Evolutionary conservation across 2,113 vertebrate genomes (phyloP).

Genomic region (Erinaceus europaeus): DNA sequence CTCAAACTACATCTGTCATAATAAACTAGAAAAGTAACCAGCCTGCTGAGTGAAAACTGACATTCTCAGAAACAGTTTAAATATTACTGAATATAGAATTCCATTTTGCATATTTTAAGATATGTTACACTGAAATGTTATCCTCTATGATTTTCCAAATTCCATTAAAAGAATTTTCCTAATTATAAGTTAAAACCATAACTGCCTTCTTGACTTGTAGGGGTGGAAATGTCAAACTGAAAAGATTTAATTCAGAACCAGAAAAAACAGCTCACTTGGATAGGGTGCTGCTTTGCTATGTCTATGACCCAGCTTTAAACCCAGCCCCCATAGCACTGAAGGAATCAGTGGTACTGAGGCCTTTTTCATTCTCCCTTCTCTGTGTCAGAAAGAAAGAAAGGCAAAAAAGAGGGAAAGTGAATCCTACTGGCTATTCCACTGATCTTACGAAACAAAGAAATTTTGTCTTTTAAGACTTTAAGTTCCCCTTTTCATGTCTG

Average conservation of each 20-base stretch:
- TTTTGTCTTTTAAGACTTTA: neutral
- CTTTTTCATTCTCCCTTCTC: too few species aligned
- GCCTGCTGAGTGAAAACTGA: constrained; percentile 77
- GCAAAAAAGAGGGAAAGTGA: too few species aligned
- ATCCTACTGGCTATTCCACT: neutral
- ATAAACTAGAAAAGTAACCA: constrained; percentile 78
- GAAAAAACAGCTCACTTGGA: too few species aligned
- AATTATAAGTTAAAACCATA: neutral
- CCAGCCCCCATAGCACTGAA: too few species aligned
- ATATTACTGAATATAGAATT: constrained; percentile 68
- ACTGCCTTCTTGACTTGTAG: neutral
- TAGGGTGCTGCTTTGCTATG: too few species aligned
- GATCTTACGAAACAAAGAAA: neutral
- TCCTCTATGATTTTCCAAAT: constrained; percentile 46
- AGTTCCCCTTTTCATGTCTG: neutral
- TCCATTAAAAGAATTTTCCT: neutral
- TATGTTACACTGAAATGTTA: constrained; percentile 46
- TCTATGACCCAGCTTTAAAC: too few species aligned
- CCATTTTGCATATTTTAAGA: constrained; percentile 59
- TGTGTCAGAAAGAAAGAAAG: too few species aligned
- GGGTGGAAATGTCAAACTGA: neutral
- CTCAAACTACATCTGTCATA: constrained; percentile 79
- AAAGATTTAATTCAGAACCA: neutral
- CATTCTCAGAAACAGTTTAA: constrained; percentile 77
- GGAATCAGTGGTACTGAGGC: too few species aligned